phyloP scores from a whole-genome alignment of 2,113 vertebrate genomes.

The Perognathus longimembris region DNA sequence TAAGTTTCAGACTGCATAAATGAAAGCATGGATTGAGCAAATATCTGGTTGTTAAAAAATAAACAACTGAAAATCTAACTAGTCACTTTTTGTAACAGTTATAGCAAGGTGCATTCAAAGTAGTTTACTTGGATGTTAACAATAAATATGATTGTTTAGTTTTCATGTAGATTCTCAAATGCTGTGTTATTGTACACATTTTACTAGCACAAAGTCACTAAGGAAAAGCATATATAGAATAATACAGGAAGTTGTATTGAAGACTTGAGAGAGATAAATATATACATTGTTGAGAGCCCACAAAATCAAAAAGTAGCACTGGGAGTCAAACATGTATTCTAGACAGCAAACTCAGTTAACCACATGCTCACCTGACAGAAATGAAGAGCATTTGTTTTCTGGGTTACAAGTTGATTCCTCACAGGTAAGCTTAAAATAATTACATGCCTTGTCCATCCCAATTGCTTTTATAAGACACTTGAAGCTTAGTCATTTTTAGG shows the following conservation, averaged over 20 bases:
- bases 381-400: constrained; percentile 82
- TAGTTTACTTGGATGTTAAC: constrained; percentile 66
- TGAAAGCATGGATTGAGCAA: constrained; percentile 65
- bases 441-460: constrained; percentile 80
- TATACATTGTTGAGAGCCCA: constrained; percentile 52
- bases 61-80: constrained; percentile 67
- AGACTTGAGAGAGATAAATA: constrained; percentile 67
- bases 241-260: constrained; percentile 72
- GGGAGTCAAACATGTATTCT: constrained; percentile 68
- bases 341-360: constrained; percentile 72
- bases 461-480: constrained; percentile 84
- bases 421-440: constrained; percentile 82
- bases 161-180: constrained; percentile 69
- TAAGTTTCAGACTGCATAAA: constrained; percentile 69
- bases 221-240: constrained; percentile 78
- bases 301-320: constrained; percentile 77
- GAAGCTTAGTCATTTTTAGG: constrained; percentile 78
- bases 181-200: constrained; percentile 77
- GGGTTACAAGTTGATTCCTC: constrained; percentile 81
- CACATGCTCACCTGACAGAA: constrained; percentile 77
- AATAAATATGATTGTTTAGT: constrained; percentile 78
- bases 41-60: constrained; percentile 67
- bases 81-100: constrained; percentile 74
- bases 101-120: constrained; percentile 69
- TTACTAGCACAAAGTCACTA: constrained; percentile 80